Percentiles rank a stretch among this genome's conserved stretches.
Conservation (phyloP, 2,888 invertebrate species). For the Tenthredo scrophulariae region DNA sequence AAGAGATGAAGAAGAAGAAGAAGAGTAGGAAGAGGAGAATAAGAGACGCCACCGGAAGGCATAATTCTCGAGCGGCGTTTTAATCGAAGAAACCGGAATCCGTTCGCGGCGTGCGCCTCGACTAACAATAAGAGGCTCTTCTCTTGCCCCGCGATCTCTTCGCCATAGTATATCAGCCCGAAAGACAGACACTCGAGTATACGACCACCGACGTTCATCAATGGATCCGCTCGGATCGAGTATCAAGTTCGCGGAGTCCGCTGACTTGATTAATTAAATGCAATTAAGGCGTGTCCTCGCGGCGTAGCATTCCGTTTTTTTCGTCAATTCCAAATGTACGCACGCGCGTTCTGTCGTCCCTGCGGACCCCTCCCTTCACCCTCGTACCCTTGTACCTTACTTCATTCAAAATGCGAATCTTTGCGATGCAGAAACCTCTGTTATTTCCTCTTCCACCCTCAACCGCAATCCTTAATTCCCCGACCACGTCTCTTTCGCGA, state of each 20-base stretch:
- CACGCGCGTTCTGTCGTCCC: slow-evolving; percentile 3
- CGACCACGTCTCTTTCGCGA: not conserved
- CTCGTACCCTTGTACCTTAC: not conserved
- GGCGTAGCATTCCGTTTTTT: slow-evolving; percentile 44
- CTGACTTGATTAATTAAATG: slow-evolving; percentile 50
- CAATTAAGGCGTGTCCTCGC: slow-evolving; percentile 52
- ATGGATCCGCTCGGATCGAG: slow-evolving; percentile 40
- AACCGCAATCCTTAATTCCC: not conserved
- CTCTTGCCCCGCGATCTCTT: slow-evolving; percentile 7
- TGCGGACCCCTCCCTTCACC: not conserved
- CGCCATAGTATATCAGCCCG: not conserved
- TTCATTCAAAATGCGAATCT: not conserved
- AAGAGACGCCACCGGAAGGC: slow-evolving; percentile 75
- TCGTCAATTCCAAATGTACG: not conserved
- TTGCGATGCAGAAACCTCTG: not conserved
- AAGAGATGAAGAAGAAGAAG: not conserved
- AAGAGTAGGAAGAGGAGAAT: slow-evolving; percentile 60
- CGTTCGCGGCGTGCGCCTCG: slow-evolving; percentile 57
- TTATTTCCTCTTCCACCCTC: slow-evolving; percentile 27
- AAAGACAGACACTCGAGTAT: slow-evolving; percentile 21
- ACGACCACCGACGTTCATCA: slow-evolving; percentile 52
- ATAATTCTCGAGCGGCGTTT: slow-evolving; percentile 69
- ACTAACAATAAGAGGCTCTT: slow-evolving; percentile 64
- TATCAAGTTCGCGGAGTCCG: slow-evolving; percentile 12
- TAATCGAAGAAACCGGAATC: slow-evolving; percentile 71